phyloP scores from a whole-genome alignment of 1,140 invertebrate species.

The Bombus breviceps region DNA sequence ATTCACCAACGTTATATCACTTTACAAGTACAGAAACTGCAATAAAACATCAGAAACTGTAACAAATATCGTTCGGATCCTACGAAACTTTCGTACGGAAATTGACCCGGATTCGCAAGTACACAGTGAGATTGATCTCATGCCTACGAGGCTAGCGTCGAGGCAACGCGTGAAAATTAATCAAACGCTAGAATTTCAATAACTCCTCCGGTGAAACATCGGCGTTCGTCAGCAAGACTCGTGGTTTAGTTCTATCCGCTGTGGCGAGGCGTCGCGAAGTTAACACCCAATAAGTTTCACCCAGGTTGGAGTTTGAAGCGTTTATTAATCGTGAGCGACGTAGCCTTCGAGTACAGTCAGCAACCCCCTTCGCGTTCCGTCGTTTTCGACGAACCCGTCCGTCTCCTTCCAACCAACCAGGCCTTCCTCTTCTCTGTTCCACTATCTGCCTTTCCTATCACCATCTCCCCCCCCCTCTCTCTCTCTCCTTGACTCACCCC shows the following conservation, averaged over 20 bases:
- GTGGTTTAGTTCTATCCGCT: conserved; percentile 57
- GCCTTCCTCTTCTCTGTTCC: too few relatives aligned
- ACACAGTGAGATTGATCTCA: too few relatives aligned
- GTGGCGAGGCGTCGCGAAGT: conserved; percentile 53
- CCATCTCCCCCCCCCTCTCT: conserved; percentile 5
- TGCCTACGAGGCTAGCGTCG: too few relatives aligned
- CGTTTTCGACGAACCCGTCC: background rate
- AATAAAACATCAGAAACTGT: background rate
- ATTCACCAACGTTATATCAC: background rate
- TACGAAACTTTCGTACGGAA: background rate
- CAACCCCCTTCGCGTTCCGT: background rate
- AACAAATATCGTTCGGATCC: background rate
- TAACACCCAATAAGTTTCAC: conserved; percentile 66
- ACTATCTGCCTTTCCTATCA: background rate
- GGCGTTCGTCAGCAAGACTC: conserved; percentile 46
- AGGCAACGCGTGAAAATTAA: conserved; percentile 21
- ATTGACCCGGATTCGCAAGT: background rate
- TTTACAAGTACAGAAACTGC: background rate
- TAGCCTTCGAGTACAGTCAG: conserved; percentile 5
- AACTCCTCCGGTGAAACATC: conserved; percentile 24
- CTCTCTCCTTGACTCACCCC: background rate
- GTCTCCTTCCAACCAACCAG: background rate
- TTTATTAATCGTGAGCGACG: conserved; percentile 67
- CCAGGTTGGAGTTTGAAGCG: conserved; percentile 58
- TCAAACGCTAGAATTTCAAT: conserved; percentile 29